phyloP scores from a whole-genome alignment of 2,888 invertebrate genomes.

The Pandemis corylana region DNA sequence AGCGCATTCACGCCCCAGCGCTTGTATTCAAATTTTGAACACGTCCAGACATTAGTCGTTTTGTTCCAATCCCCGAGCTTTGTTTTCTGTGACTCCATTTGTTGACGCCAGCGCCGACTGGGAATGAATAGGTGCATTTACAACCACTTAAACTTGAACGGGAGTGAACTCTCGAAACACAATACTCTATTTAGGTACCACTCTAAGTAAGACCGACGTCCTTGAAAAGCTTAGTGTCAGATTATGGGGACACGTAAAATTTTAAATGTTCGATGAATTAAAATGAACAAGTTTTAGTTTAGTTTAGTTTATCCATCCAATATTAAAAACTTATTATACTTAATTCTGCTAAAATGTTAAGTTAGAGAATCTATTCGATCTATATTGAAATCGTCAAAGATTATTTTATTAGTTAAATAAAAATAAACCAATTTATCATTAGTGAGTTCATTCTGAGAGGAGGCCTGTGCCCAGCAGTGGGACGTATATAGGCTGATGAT shows the following conservation, averaged over 20 bases:
- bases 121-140: constrained; percentile 41
- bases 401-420: no score
- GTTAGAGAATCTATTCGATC: no score
- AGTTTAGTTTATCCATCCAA: no score
- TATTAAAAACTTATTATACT: no score
- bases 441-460: no score
- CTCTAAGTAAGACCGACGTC: constrained; percentile 21
- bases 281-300: no score
- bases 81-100: constrained; percentile 46
- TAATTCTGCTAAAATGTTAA: no score
- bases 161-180: constrained; percentile 36
- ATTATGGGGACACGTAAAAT: constrained; percentile 13
- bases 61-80: constrained; percentile 47
- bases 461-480: no score
- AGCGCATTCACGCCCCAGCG: constrained; percentile 71
- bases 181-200: constrained; percentile 32
- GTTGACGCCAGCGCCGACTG: constrained; percentile 41
- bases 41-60: constrained; percentile 56
- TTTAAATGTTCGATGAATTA: neutral
- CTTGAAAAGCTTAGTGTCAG: constrained; percentile 13
- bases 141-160: constrained; percentile 40
- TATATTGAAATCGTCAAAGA: no score
- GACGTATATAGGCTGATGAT: no score
- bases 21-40: constrained; percentile 78
- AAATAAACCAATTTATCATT: no score